A percentile compares a stretch with the other conserved stretches of the same genome.
Conservation (phyloP, 2,113 vertebrate species). For the Polypterus senegalus region DNA sequence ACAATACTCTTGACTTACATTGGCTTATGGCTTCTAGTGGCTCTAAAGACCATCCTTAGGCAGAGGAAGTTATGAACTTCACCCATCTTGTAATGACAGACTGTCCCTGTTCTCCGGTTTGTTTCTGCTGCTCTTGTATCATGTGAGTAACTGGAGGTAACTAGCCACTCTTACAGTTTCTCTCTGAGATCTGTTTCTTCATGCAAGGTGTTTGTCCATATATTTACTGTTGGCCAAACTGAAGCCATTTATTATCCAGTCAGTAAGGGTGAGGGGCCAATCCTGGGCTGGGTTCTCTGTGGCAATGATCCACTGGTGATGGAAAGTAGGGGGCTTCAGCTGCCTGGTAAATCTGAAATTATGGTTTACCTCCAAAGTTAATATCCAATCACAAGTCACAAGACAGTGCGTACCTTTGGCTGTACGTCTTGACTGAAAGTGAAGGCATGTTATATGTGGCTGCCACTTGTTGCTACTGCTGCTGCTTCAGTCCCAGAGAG, state of each 20-base stretch:
- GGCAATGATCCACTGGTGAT: background rate
- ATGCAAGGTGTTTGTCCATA: background rate
- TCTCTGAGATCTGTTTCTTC: background rate
- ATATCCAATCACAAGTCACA: background rate
- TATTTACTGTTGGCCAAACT: background rate
- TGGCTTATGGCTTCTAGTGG: background rate
- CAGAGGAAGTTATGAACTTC: too few species aligned
- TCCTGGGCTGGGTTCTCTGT: background rate
- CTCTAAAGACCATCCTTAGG: background rate
- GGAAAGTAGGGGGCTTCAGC: background rate
- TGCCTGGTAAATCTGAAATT: background rate
- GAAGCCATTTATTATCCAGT: background rate
- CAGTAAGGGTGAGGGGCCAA: background rate
- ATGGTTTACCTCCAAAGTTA: too few species aligned
- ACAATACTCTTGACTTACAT: background rate
- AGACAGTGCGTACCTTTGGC: constrained; percentile 18
- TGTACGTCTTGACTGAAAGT: constrained; percentile 18
- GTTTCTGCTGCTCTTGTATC: too few species aligned
- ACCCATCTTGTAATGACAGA: too few species aligned
- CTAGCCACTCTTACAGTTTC: background rate
- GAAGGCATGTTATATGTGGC: constrained; percentile 7
- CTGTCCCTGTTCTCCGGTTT: too few species aligned
- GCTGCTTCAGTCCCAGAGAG: background rate
- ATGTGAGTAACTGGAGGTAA: too few species aligned
- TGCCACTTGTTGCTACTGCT: background rate